Conservation (phyloP, 2,797 vertebrate genomes). For the Steatocranus sp. region DNA sequence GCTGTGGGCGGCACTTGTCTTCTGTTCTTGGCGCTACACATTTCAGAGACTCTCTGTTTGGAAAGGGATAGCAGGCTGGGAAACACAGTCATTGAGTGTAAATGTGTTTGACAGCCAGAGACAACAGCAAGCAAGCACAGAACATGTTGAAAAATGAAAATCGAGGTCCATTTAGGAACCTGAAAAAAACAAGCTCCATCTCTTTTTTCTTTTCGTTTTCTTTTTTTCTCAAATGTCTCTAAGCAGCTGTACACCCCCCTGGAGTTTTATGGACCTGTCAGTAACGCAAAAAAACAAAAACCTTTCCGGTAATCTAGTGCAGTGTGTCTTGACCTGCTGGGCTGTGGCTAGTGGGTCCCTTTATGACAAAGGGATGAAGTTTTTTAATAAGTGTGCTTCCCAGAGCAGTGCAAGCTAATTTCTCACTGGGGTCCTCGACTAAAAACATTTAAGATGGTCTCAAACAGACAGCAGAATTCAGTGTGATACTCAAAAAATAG, state of each 20-base stretch:
- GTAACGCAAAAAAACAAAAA: constrained; percentile 21
- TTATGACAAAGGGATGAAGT: constrained; percentile 41
- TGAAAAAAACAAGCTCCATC: not conserved
- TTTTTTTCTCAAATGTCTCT: not conserved
- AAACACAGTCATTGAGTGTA: constrained; percentile 15
- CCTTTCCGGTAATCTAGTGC: constrained; percentile 6
- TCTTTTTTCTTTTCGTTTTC: not conserved
- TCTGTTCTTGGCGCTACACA: constrained; percentile 5
- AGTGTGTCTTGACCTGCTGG: not conserved
- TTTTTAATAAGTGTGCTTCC: constrained; percentile 55
- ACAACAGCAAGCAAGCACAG: not conserved
- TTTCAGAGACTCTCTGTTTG: constrained; percentile 8
- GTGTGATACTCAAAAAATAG: not conserved
- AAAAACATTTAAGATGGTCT: constrained; percentile 29
- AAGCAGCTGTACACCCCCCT: not conserved
- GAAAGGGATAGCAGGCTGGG: constrained; percentile 8
- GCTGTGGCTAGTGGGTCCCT: constrained; percentile 39
- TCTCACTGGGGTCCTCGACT: constrained; percentile 35
- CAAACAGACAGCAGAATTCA: constrained; percentile 6
- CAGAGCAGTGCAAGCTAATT: constrained; percentile 33
- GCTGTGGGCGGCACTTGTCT: constrained; percentile 30
- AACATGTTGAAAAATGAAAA: constrained; percentile 2
- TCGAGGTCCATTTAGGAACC: not conserved
- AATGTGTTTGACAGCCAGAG: constrained; percentile 22
- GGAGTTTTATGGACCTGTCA: not conserved